Conservation (phyloP, 2,113 vertebrate genomes). For the Pseudopodoces humilis region DNA sequence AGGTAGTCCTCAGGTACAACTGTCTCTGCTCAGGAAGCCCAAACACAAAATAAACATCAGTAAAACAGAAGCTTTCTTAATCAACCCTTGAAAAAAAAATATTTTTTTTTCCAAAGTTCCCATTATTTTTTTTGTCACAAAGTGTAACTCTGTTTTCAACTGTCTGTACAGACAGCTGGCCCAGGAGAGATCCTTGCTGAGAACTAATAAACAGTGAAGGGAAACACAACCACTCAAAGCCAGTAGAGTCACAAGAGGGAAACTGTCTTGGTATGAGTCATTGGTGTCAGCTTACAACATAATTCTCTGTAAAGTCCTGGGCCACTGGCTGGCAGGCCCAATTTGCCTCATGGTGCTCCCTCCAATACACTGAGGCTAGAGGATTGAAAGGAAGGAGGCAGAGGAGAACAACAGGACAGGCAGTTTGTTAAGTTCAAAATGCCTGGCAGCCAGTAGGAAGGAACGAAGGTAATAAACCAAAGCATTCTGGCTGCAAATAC, state of each 20-base stretch:
- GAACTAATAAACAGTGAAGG: neutral
- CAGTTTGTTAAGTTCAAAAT: neutral
- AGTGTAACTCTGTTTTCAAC: neutral
- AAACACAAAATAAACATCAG: constrained; percentile 15
- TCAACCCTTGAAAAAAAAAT: neutral
- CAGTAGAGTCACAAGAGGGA: neutral
- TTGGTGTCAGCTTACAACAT: fast-evolving
- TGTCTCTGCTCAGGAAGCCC: constrained; percentile 74
- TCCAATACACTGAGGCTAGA: fast-evolving
- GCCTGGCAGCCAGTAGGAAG: neutral
- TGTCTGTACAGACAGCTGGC: neutral
- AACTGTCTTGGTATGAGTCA: neutral
- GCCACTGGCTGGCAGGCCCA: neutral
- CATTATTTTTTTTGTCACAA: neutral
- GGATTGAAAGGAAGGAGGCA: neutral
- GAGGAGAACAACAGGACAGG: neutral
- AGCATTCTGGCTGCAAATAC: neutral
- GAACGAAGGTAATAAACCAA: neutral
- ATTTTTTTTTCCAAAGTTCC: neutral
- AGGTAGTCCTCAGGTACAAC: constrained; percentile 82
- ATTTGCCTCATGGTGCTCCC: neutral
- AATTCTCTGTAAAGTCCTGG: neutral
- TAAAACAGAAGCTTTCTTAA: neutral
- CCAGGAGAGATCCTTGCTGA: neutral
- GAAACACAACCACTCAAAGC: neutral